Base-by-base conservation (phyloP, 2,888 invertebrate species). In the Aquatica leii region DNA sequence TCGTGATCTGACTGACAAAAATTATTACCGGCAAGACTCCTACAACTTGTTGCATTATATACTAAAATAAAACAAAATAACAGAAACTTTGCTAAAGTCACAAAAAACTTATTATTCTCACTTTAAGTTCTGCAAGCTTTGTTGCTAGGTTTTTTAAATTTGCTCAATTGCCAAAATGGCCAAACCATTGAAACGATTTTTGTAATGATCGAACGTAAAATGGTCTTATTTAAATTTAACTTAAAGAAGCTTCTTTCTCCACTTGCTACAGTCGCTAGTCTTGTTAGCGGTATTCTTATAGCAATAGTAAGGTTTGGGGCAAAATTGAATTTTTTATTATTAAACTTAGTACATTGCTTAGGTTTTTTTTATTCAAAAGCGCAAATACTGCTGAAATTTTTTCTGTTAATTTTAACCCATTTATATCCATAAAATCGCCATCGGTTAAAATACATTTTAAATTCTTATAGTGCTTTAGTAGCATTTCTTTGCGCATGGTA, bases 211-310 rank as follows among this genome's bases (percentile, higher is more conserved):
- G 63, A 60, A 35, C 59, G 52, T 46, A 68, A 55, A 61, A 57
- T 63, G 31, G 65, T 68, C 63, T 68, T 66, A 40, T 69, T 70
- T 51, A 70, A 40, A 64, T 68, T 69, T 48, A 68, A 53, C 62
- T 69, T 69, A 43, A 56, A 65, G 56, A 70, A 68, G 49, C 52
- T 65, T n/a, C 65, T 24, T 62, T 68, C 70, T 21, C 57, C 58
- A 21, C 37, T 57, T 50, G 65, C 62, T 43, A 55, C 48, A 24
- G 59, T 35, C 20, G 53, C 48, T 14, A 12, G 52, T 34, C 37
- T 17, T 18, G 52, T 54, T 20, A 54, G 62, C 61, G 8, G 31
- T 53, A 54, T 49, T 40, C 49, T n/a, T n/a, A n/a, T n/a, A n/a
- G n/a, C n/a, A n/a, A n/a, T n/a, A n/a, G n/a, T n/a, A n/a, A n/a